Conservation (phyloP, 2,888 invertebrate species). For the Campoletis raptor region DNA sequence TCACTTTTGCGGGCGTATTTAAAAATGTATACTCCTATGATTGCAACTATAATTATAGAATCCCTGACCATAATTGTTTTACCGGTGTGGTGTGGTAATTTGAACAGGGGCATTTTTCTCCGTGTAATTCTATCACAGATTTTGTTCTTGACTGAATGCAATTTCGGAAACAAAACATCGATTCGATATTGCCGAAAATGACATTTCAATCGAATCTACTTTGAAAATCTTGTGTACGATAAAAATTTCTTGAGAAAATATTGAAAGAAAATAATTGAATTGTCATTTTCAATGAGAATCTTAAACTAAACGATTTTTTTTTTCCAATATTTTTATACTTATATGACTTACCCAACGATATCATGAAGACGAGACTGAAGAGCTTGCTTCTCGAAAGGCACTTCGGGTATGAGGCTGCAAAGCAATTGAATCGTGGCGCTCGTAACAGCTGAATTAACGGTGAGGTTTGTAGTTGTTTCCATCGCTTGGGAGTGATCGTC, state of each 20-base stretch:
- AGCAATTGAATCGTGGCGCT: slow-evolving; percentile 86
- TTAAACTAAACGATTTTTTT: neutral
- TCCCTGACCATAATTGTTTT: too few species aligned
- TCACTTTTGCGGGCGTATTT: too few species aligned
- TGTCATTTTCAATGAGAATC: neutral
- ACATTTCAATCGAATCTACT: neutral
- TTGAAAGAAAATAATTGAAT: neutral
- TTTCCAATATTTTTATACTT: neutral
- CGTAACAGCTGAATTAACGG: slow-evolving; percentile 84
- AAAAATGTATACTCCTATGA: too few species aligned
- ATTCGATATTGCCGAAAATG: neutral
- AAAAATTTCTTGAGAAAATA: neutral
- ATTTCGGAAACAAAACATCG: neutral
- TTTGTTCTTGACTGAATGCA: neutral
- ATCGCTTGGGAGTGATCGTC: slow-evolving; percentile 81
- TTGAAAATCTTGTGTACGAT: neutral
- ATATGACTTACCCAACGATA: slow-evolving; percentile 86
- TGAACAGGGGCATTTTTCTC: too few species aligned
- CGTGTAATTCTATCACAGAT: neutral
- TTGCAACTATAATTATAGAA: too few species aligned
- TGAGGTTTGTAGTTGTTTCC: slow-evolving; percentile 78
- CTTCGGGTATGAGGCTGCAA: slow-evolving; percentile 85
- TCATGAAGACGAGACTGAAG: slow-evolving; percentile 86
- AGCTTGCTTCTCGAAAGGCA: slow-evolving; percentile 84
- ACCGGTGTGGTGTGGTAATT: too few species aligned